A percentile compares a stretch with the other conserved stretches of the same genome.
These are phyloP conservation scores for Passer montanus DNA, from an alignment of 2,113 vertebrate species.

Conservation along the genomic window DNA sequence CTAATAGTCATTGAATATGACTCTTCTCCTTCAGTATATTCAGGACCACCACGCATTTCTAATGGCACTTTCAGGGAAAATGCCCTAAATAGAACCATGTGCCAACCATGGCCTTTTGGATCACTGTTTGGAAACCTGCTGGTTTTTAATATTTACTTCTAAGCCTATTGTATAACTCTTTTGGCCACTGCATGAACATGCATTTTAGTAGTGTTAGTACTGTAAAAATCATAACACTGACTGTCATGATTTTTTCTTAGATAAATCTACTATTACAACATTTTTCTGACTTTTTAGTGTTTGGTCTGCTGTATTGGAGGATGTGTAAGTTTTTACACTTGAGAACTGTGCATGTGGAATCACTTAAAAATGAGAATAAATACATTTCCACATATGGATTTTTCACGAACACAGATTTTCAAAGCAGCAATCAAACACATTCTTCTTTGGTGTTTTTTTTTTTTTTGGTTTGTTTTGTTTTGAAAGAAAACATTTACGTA, in stretches of 20 bases:
- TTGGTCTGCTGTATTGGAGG: conserved; percentile 36
- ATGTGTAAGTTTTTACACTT: background rate
- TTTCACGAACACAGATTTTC: background rate
- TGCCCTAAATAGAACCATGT: background rate
- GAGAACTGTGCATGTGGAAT: conserved; percentile 18
- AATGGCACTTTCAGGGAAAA: background rate
- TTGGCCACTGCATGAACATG: background rate
- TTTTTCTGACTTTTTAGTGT: background rate
- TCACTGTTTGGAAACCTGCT: background rate
- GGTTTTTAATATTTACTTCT: conserved; percentile 1
- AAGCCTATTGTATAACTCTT: background rate
- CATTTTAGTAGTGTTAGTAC: background rate
- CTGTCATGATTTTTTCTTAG: background rate
- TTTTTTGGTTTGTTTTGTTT: background rate
- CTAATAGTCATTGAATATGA: background rate
- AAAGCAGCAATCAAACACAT: background rate
- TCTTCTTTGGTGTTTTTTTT: background rate
- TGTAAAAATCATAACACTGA: background rate
- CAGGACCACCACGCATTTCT: background rate
- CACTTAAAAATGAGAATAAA: conserved; percentile 18
- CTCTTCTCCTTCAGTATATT: background rate
- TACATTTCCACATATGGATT: background rate
- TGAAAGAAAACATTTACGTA: background rate
- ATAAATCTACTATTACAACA: conserved; percentile 3
- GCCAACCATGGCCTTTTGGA: background rate